phyloP scores from a whole-genome alignment of 2,797 vertebrate species.

The Macropodus opercularis region DNA sequence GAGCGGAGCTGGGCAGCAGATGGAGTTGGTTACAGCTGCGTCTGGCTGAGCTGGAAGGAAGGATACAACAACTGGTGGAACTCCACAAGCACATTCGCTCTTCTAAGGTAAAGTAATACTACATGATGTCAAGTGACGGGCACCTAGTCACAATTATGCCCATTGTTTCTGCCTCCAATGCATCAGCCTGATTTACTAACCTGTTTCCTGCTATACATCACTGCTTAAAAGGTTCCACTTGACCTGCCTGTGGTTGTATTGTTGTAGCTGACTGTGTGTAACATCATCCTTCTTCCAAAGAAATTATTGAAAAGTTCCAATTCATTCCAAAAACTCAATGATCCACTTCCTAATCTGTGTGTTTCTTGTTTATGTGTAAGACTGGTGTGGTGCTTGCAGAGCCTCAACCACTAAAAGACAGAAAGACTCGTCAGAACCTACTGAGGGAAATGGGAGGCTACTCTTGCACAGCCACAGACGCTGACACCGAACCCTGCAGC shows the following conservation, averaged over 20 bases:
- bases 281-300: too few species aligned
- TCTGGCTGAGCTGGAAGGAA: constrained; percentile 89
- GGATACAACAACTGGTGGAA: constrained; percentile 86
- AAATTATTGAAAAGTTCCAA: too few species aligned
- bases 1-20: constrained; percentile 90
- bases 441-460: constrained; percentile 83
- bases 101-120: constrained; percentile 84
- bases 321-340: too few species aligned
- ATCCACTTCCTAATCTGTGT: not conserved
- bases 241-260: too few species aligned
- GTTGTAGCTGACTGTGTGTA: too few species aligned
- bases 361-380: constrained; percentile 70
- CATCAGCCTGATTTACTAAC: too few species aligned
- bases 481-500: constrained; percentile 90
- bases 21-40: constrained; percentile 95
- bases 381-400: constrained; percentile 88
- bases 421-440: constrained; percentile 84
- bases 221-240: too few species aligned
- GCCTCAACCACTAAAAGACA: constrained; percentile 83
- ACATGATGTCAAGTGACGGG: not conserved
- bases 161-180: too few species aligned
- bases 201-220: too few species aligned
- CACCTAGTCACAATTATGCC: too few species aligned
- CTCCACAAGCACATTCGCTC: constrained; percentile 87
- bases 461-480: constrained; percentile 80